These are phyloP conservation scores for Drosophila lini DNA, from an alignment of 1,140 invertebrate genomes.

Conservation along the genomic window DNA sequence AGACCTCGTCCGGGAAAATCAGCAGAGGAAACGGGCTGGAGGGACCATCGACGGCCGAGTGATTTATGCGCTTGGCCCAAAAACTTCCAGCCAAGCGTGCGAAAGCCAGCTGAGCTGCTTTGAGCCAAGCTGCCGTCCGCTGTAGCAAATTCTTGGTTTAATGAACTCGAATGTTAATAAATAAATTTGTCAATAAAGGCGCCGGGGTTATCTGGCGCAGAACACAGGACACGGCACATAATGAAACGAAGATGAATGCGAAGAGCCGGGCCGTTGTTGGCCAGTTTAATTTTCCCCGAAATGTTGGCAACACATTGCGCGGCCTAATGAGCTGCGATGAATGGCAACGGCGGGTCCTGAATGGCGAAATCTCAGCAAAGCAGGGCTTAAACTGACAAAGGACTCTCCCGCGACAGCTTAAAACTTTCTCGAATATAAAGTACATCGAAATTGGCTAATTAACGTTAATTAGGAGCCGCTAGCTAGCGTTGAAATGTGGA, in stretches of 20 bases:
- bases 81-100: slow-evolving; percentile 57
- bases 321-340: slow-evolving; percentile 62
- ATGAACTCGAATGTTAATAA: slow-evolving; percentile 83
- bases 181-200: slow-evolving; percentile 77
- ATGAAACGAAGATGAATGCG: slow-evolving; percentile 76
- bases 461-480: slow-evolving; percentile 27
- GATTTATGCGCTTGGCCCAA: slow-evolving; percentile 61
- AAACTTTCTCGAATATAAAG: slow-evolving; percentile 19
- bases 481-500: slow-evolving; percentile 3
- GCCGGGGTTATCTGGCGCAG: slow-evolving; percentile 44
- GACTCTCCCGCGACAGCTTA: slow-evolving; percentile 24
- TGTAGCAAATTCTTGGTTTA: slow-evolving; percentile 66
- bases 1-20: slow-evolving; percentile 12
- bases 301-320: slow-evolving; percentile 58
- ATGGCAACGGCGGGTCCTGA: slow-evolving; percentile 30
- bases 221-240: slow-evolving; percentile 31
- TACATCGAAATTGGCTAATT: slow-evolving; percentile 35
- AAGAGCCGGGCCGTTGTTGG: slow-evolving; percentile 23
- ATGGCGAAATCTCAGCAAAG: slow-evolving; percentile 7
- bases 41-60: slow-evolving; percentile 53
- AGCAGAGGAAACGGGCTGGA: neutral
- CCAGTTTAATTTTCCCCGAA: slow-evolving; percentile 64
- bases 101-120: slow-evolving; percentile 46
- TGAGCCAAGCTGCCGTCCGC: slow-evolving; percentile 19
- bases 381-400: slow-evolving; percentile 23